Evolutionary conservation across 2,113 vertebrate genomes (phyloP), one percentile per base, ranked within the genome.

Genomic region (Pterocles orientalis): DNA sequence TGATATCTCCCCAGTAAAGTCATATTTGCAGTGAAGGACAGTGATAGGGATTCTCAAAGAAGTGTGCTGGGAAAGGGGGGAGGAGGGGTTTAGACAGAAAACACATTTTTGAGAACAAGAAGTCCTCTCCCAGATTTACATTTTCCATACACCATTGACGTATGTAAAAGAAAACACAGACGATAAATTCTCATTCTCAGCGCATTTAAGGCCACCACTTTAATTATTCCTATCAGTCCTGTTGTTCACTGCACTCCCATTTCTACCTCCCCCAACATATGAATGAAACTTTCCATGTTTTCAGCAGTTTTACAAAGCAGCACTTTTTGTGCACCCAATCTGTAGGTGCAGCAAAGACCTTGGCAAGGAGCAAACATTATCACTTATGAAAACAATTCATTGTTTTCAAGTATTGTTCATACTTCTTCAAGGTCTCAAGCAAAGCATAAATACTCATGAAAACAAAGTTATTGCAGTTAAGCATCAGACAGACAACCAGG

Each of bases 381-480:
- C 96, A 88, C 93, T 95, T 96, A 95, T 47, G 89, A 98, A 98
- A 98, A 98, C 97, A 97, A 98, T 97, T 98, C 98, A 98, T 94
- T 98, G 98, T n/a, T n/a, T n/a, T n/a, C n/a, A n/a, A n/a, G n/a
- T 98, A 98, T 98, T 98, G 96, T 96, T 98, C 97, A 97, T 97
- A 97, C 95, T 98, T 98, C 98, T 98, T 99, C 99, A 99, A 99
- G 99, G 99, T 99, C 99, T 98, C 96, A 56, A 96, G 75, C 91
- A 88, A 94, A 93, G 97, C 95, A 99, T 99, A 99, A 99, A 99
- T 98, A 98, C 94, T 51, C 96, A 86, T 47, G 98, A 60, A 96
- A 97, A 94, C 48, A 75, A 91, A 91, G 51, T 65, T 62, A 45
- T 47, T 71, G 90, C 86, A 92, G 87, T 96, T 92, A 65, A 96